Evolutionary conservation across 2,797 vertebrate species (phyloP), one percentile per base, ranked within the genome.

Genomic region (Oryzias sinensis): DNA sequence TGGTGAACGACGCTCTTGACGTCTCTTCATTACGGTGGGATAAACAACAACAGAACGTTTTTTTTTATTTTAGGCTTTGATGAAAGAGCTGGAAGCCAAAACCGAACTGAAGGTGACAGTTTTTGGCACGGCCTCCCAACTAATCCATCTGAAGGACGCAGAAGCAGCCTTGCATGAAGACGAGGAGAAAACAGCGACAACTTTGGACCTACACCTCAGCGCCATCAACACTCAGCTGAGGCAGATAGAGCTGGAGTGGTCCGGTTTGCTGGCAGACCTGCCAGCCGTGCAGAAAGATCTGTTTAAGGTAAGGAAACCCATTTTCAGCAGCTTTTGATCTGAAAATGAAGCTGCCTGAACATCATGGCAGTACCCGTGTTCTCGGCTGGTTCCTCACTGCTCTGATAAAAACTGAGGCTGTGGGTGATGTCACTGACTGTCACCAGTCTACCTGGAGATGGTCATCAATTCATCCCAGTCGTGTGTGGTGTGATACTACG

Each of bases 171-270:
- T 49, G 0, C 59, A 17, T 0, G 5, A 17, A 47, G 13, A 50
- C 4, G 29, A 1, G 6, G 58, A 62, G 43, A 62, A 73, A 14
- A 7, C 20, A n/a, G 27, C 5, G 16, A 20, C 24, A 18, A 24
- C 52, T 0, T 53, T 56, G 13, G 69, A 62, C 4, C 49, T 24
- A 4, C 55, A 66, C 7, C 47, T 61, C 1, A 2, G 43, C 68
- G 62, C 76, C 0, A 45, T 96, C 59, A 84, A 82, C 37, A 74
- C 90, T 43, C 87, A 70, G 50, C 80, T 96, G 79, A 79, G 89
- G 43, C 91, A 90, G 45, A 73, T 90, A 5, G 94, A 97, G 68
- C 88, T 91, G 66, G 90, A 88, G 48, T 99, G 97, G 97, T 84
- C 88, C 22, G n/a, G 87, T 48, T 83, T 97, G 61, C 75, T 83